Evolutionary conservation across 2,797 vertebrate species (phyloP), one percentile per base, ranked within the genome.

Genomic region (Pipistrellus pygmaeus): DNA sequence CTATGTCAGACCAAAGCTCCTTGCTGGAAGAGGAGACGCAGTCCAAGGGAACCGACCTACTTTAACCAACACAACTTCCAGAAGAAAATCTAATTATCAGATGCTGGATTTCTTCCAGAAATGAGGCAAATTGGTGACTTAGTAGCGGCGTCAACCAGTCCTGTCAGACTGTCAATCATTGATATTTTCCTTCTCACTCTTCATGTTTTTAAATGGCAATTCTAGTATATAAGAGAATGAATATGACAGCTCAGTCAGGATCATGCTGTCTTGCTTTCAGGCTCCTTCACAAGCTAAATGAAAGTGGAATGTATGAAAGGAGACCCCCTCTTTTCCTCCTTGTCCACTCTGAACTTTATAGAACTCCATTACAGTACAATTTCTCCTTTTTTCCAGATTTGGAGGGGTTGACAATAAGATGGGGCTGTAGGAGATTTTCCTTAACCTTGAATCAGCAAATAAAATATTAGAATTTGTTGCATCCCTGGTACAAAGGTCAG

Each of bases 51-150:
- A 68, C 9, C 11, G 9, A 66, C 38, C 64, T 96, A 25, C 57
- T 85, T 90, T 76, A n/a, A 73, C 62, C 62, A 87, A 32, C 27
- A 48, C 46, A 82, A 53, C 38, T 73, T 86, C 72, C 32, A 83
- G 51, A 92, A 85, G 73, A 78, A 85, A 30, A 20, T 71, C 83
- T 80, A 77, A 48, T 85, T 87, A 80, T 60, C 53, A 57, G 82
- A 85, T 38, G 35, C 38, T 96, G 73, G 51, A 71, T 71, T 75
- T 84, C 85, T 85, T 93, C 90, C 89, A 93, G 32, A 94, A 93
- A 95, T 53, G 14, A 95, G 41, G 38, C 69, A 64, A 68, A 44
- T 20, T 38, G 41, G 60, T 93, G 90, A 96, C 71, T 90, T 90
- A 83, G 30, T 86, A 17, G n/a, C 69, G 90, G 77, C 57, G 27